phyloP scores from a whole-genome alignment of 1,140 invertebrate genomes.

The Chrysomallon squamiferum region DNA sequence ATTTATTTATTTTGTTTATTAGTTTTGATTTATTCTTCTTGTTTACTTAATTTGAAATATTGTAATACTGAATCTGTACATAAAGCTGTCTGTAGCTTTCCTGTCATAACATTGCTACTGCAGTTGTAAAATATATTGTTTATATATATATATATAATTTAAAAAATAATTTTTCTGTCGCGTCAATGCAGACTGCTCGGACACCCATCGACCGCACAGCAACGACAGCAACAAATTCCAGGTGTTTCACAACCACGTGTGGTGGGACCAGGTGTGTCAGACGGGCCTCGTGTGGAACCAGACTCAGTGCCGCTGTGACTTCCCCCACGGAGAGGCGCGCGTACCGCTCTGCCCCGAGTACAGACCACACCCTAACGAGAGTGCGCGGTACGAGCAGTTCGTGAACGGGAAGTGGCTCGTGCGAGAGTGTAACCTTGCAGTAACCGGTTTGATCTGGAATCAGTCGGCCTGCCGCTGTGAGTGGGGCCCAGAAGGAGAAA shows the following conservation, averaged over 20 bases:
- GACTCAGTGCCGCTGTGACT: conserved; percentile 21
- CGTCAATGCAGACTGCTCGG: conserved; percentile 15
- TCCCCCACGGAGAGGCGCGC: not conserved
- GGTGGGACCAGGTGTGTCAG: conserved; percentile 24
- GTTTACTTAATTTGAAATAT: no score
- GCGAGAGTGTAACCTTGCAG: conserved; percentile 28
- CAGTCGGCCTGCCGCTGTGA: conserved; percentile 28
- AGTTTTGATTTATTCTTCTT: no score
- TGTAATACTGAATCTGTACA: no score
- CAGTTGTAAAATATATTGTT: no score
- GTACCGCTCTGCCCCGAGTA: conserved; percentile 12
- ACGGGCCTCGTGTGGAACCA: conserved; percentile 28
- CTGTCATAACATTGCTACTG: no score
- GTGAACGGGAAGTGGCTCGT: conserved; percentile 29
- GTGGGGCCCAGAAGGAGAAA: conserved; percentile 20
- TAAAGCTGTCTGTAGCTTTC: no score
- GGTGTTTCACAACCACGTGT: conserved; percentile 14
- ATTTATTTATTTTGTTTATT: no score
- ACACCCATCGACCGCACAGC: conserved; percentile 12
- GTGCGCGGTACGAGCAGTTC: conserved; percentile 27
- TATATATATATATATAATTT: no score
- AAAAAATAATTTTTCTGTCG: no score
- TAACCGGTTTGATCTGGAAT: conserved; percentile 30
- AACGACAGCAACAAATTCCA: conserved; percentile 28
- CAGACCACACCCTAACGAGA: not conserved